Evolutionary conservation across 1,140 invertebrate genomes (phyloP).

Genomic region (Trialeurodes vaporariorum): DNA sequence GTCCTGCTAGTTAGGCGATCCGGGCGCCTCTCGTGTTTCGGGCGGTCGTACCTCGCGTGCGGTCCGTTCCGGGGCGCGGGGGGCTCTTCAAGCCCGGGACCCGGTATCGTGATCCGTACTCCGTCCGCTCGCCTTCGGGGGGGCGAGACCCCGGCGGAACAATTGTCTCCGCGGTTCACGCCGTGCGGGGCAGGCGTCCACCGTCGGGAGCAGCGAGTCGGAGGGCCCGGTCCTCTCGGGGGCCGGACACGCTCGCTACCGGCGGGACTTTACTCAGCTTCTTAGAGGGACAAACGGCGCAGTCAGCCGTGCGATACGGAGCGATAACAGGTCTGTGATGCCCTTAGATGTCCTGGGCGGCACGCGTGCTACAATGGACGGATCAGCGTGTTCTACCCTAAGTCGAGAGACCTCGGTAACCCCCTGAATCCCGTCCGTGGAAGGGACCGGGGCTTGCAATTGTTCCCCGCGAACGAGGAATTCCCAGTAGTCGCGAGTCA

Average conservation of each 20-base stretch:
- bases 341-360: slow-evolving; percentile 68
- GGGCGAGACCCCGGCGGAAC: no score
- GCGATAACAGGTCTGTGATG: slow-evolving; percentile 79
- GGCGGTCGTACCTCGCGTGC: slow-evolving; percentile 4
- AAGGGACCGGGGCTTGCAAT: slow-evolving; percentile 73
- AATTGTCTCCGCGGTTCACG: no score
- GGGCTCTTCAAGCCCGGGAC: slow-evolving; percentile 6
- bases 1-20: slow-evolving; percentile 53
- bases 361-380: slow-evolving; percentile 72
- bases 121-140: no score
- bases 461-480: slow-evolving; percentile 75
- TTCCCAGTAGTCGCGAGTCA: slow-evolving; percentile 78
- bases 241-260: neutral
- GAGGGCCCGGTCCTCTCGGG: neutral
- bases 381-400: slow-evolving; percentile 54
- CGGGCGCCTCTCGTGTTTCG: slow-evolving; percentile 18
- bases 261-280: no score
- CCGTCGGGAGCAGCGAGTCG: neutral
- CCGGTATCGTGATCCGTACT: no score
- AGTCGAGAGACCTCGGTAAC: slow-evolving; percentile 56
- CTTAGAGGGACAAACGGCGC: slow-evolving; percentile 52
- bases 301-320: slow-evolving; percentile 53
- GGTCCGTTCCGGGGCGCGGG: slow-evolving; percentile 4
- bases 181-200: neutral
- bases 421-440: slow-evolving; percentile 63